phyloP scores from a whole-genome alignment of 2,113 vertebrate genomes.

The Crotalus tigris region DNA sequence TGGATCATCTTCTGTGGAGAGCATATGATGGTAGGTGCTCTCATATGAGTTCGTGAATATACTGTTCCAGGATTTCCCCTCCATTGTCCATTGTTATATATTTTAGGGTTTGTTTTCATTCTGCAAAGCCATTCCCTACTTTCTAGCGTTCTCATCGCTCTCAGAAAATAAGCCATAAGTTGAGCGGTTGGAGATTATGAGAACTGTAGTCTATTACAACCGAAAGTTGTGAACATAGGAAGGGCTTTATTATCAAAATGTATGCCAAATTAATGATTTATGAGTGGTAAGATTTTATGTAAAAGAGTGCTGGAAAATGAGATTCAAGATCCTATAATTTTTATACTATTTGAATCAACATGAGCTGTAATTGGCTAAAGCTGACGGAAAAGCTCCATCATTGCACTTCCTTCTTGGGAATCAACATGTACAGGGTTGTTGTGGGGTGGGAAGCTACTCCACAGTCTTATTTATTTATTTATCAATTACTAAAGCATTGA shows the following conservation, averaged over 20 bases:
- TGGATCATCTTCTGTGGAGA: conserved; percentile 99
- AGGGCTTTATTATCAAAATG: neutral
- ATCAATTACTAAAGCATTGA: neutral
- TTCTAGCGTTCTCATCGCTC: neutral
- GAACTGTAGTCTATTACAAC: neutral
- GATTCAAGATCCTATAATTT: neutral
- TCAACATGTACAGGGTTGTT: neutral
- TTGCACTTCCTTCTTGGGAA: neutral
- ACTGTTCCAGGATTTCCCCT: neutral
- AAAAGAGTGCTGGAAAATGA: neutral
- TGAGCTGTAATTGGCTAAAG: neutral
- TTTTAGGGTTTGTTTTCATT: neutral
- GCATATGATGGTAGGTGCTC: conserved; percentile 89
- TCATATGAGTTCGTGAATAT: fast-evolving
- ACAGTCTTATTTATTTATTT: neutral
- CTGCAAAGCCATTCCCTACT: neutral
- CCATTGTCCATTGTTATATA: neutral
- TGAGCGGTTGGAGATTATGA: neutral
- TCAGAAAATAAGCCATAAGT: neutral
- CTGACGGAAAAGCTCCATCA: neutral
- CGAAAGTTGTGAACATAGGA: neutral
- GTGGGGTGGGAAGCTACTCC: neutral
- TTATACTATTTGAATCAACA: neutral
- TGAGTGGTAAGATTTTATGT: neutral
- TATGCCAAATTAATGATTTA: neutral